phyloP scores from a whole-genome alignment of 2,797 vertebrate genomes.

The Echiichthys vipera region DNA sequence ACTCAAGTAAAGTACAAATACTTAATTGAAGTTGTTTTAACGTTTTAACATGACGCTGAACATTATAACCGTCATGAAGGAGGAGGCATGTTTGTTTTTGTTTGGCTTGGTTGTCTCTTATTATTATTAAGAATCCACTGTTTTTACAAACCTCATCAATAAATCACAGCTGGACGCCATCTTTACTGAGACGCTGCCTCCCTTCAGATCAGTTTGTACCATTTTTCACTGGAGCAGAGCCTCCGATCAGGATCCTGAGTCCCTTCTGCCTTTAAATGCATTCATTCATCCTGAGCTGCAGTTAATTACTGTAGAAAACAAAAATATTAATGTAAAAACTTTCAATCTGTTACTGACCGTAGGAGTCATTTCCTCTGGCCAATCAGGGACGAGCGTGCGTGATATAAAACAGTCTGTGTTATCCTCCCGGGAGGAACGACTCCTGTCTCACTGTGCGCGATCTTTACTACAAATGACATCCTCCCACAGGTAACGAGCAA shows the following conservation, averaged over 20 bases:
- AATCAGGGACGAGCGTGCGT: constrained; percentile 7
- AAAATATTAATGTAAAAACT: not conserved
- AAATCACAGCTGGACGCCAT: constrained; percentile 11
- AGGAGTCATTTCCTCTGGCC: constrained; percentile 18
- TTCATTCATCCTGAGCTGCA: not conserved
- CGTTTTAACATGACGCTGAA: too few relatives aligned
- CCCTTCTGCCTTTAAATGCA: not conserved
- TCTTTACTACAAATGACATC: constrained; percentile 33
- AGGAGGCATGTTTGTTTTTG: too few relatives aligned
- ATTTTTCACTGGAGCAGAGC: too few relatives aligned
- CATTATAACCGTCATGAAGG: too few relatives aligned
- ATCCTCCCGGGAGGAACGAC: constrained; percentile 8
- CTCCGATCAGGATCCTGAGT: not conserved
- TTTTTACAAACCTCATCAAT: not conserved
- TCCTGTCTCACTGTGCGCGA: not conserved
- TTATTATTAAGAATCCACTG: not conserved
- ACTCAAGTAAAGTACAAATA: too few relatives aligned
- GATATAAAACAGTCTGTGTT: constrained; percentile 2
- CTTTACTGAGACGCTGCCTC: too few relatives aligned
- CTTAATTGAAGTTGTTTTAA: too few relatives aligned
- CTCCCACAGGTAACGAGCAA: constrained; percentile 32
- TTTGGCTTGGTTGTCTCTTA: not conserved
- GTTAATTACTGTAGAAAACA: not conserved
- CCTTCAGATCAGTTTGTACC: not conserved
- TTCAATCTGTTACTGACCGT: constrained; percentile 21